Conservation (phyloP, 2,888 invertebrate genomes). For the Pachliopta kotzebuea region DNA sequence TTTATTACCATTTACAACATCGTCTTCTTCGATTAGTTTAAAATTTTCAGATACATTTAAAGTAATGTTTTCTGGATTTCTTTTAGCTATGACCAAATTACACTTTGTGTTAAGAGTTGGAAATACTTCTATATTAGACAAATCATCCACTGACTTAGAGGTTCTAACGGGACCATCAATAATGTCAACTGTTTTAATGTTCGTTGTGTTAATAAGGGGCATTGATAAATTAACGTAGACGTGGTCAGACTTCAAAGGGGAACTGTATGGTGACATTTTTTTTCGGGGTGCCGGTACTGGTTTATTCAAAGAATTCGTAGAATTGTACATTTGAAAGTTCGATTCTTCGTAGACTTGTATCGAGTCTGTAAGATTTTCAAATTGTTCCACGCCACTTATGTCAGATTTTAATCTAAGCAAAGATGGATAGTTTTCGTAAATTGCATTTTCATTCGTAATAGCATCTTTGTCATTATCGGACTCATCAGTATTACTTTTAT, state of each 20-base stretch:
- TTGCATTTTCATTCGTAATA: conserved; percentile 48
- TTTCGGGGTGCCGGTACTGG: conserved; percentile 82
- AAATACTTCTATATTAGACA: conserved; percentile 44
- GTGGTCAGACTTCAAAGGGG: conserved; percentile 74
- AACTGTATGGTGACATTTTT: conserved; percentile 57
- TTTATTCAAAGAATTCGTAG: conserved; percentile 75
- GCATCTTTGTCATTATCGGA: conserved; percentile 43
- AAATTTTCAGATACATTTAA: conserved; percentile 7
- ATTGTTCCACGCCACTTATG: conserved; percentile 70
- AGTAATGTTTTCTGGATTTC: conserved; percentile 38
- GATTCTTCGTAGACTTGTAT: conserved; percentile 83
- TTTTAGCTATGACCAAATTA: conserved; percentile 35
- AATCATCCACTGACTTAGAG: conserved; percentile 60
- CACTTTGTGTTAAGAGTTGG: conserved; percentile 33
- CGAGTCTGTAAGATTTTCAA: conserved; percentile 84
- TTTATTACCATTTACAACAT: conserved; percentile 34
- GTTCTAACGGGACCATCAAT: conserved; percentile 63
- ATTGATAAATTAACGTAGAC: conserved; percentile 81
- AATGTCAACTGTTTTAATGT: conserved; percentile 52
- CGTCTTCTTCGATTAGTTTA: conserved; percentile 19
- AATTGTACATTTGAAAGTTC: conserved; percentile 48
- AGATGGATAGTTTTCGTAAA: conserved; percentile 73
- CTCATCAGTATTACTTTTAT: conserved; percentile 50
- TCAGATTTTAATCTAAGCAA: conserved; percentile 56
- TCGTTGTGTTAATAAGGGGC: conserved; percentile 63